Evolutionary conservation across 2,888 invertebrate genomes (phyloP).

Genomic region (Gari tellinella): DNA sequence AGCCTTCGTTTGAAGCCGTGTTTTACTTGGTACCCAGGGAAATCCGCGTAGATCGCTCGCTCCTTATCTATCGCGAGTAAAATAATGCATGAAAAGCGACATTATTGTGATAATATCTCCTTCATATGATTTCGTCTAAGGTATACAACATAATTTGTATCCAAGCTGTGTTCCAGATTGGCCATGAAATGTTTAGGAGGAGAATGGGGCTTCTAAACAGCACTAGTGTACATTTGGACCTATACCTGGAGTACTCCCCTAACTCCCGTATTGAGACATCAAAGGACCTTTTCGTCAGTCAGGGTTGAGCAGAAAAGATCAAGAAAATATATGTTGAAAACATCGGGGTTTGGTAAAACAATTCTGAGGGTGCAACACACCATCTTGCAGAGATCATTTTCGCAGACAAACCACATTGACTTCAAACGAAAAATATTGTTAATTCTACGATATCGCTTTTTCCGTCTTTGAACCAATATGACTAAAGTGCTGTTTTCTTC

Average conservation of each 20-base stretch:
- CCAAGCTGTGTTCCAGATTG: constrained; percentile 55
- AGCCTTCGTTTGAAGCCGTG: constrained; percentile 29
- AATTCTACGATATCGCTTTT: no score
- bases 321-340: constrained; percentile 45
- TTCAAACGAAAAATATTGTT: constrained; percentile 23
- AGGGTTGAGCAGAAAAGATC: constrained; percentile 52
- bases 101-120: constrained; percentile 43
- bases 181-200: constrained; percentile 9
- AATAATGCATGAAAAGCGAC: constrained; percentile 41
- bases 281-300: constrained; percentile 18
- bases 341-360: constrained; percentile 32
- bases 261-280: constrained; percentile 3
- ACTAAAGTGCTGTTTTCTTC: no score
- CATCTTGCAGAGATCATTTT: constrained; percentile 31
- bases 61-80: constrained; percentile 4
- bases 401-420: constrained; percentile 32
- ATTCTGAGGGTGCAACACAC: constrained; percentile 29
- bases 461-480: no score
- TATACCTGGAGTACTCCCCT: constrained; percentile 19
- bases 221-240: not conserved
- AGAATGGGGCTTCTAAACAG: no score
- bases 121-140: constrained; percentile 27
- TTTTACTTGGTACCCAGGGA: constrained; percentile 21
- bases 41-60: not conserved
- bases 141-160: constrained; percentile 34